Conservation (phyloP, 2,797 vertebrate genomes). For the Halcyon badia region DNA sequence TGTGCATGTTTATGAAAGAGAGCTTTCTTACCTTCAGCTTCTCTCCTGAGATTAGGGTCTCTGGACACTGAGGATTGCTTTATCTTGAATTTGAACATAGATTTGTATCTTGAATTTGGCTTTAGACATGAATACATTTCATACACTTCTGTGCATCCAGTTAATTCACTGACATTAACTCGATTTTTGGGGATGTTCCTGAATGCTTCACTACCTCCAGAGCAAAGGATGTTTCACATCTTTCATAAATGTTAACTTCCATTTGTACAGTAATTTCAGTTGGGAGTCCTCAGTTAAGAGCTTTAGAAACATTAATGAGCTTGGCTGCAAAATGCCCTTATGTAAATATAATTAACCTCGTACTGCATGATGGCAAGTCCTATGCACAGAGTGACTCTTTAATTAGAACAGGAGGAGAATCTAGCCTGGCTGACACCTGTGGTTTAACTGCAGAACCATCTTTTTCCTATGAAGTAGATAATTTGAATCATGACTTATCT, state of each 20-base stretch:
- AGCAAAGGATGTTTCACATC: background rate
- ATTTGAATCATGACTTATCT: constrained; percentile 27
- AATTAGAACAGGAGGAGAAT: background rate
- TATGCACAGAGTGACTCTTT: background rate
- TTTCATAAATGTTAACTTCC: background rate
- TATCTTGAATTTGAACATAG: background rate
- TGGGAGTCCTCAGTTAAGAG: background rate
- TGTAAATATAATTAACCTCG: constrained; percentile 20
- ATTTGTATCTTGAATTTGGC: background rate
- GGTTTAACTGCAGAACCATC: background rate
- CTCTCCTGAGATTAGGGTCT: background rate
- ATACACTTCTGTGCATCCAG: background rate
- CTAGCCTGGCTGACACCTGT: background rate
- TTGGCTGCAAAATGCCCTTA: background rate
- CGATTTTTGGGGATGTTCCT: background rate
- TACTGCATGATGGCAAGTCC: background rate
- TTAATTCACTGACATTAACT: background rate
- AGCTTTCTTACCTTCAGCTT: constrained; percentile 31
- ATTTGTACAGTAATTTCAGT: background rate
- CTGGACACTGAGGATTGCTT: background rate
- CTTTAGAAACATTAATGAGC: constrained; percentile 1
- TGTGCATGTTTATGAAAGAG: constrained; percentile 7
- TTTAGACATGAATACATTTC: background rate
- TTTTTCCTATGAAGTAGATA: background rate
- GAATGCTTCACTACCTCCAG: background rate